Evolutionary conservation across 2,888 invertebrate species (phyloP), one percentile per base, ranked within the genome.

Genomic region (Apodemia mormo): DNA sequence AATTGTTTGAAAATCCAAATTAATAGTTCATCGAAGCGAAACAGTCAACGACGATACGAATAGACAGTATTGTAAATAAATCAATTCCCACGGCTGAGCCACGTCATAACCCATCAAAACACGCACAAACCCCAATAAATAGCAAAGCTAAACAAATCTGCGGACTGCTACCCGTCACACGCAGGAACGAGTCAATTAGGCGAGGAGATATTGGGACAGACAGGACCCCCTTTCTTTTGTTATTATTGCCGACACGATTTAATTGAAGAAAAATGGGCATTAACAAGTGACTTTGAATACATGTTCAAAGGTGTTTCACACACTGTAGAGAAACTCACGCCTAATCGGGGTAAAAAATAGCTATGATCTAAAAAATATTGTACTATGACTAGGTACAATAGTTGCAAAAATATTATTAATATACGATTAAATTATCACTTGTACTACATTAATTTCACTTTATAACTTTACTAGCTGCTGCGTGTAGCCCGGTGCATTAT

Each of bases 41-140:
- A 45, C 33, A 65, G 14, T 66, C 49, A 37, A 66, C 33, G 22
- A 54, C n/a, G 12, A 45, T 43, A 56, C 52, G 45, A 68, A 37
- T 65, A 65, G 65, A 65, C 64, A 43, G 30, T 52, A 54, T 49
- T 66, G 66, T 66, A 52, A 68, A 45, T 68, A 58, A 69, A 69
- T 65, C 49, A 29, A 70, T 85, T 88, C 88, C 85, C 88, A 87
- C 87, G 82, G 71, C 72, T 66, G 73, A 75, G 76, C 70, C 76
- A 81, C 79, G 81, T 76, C 76, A 77, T 74, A 83, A 85, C 83
- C 83, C 80, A 85, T 87, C 86, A 87, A 81, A 88, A 88, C 87
- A 88, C 56, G 29, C 14, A 10, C 10, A 30, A 58, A 58, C 58
- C 58, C 58, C 58, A 58, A 58, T 30, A 58, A 58, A 58, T 79